phyloP scores from a whole-genome alignment of 2,888 invertebrate genomes.

The Tenodera sinensis region DNA sequence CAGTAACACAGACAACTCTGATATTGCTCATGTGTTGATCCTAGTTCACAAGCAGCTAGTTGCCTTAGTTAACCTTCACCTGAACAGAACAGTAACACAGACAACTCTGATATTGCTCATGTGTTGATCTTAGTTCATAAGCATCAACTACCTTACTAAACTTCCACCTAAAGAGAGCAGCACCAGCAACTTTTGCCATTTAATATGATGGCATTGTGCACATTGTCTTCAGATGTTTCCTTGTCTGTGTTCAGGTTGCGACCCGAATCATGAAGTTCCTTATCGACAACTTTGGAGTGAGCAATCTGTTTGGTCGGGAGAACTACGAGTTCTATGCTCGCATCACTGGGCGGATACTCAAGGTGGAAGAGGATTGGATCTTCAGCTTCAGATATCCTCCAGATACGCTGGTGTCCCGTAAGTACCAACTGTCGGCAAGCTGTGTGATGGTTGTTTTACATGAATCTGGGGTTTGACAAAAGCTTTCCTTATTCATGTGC shows the following conservation, averaged over 20 bases:
- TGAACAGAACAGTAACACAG: too few species aligned
- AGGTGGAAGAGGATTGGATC: constrained; percentile 93
- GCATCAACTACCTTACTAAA: too few species aligned
- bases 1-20: too few species aligned
- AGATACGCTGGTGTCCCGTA: constrained; percentile 52
- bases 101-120: too few species aligned
- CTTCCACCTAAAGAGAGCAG: too few species aligned
- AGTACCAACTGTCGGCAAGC: constrained; percentile 38
- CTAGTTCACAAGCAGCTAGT: too few species aligned
- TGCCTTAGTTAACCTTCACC: too few species aligned
- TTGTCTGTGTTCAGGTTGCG: constrained; percentile 65
- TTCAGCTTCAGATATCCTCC: constrained; percentile 90
- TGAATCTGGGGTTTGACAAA: neutral
- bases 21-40: too few species aligned
- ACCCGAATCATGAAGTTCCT: constrained; percentile 95
- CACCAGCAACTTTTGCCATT: too few species aligned
- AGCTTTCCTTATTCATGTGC: constrained; percentile 31
- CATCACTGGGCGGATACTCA: constrained; percentile 86
- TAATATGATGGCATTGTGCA: too few species aligned
- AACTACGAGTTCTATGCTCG: constrained; percentile 95
- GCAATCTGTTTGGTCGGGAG: constrained; percentile 89
- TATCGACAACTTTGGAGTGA: constrained; percentile 95
- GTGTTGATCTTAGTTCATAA: too few species aligned
- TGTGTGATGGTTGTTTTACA: neutral
- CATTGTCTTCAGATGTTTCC: constrained; percentile 8